A percentile compares a stretch with the other conserved stretches of the same genome.
Conservation (phyloP, 2,888 invertebrate species). For the Apeira syringaria region DNA sequence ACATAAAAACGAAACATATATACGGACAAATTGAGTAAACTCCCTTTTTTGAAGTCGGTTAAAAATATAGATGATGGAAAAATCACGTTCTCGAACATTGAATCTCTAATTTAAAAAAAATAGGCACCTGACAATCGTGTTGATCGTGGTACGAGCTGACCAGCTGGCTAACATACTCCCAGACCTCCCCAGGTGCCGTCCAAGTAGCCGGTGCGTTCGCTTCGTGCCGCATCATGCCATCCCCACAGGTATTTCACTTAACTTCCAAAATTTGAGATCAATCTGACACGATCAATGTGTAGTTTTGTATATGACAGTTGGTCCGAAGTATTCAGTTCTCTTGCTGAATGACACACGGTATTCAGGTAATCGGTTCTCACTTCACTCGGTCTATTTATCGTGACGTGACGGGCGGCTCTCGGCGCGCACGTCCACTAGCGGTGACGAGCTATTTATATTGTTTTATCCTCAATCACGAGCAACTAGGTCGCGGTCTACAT, state of each 20-base stretch:
- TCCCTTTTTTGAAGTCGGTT: no score
- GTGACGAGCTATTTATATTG: constrained; percentile 82
- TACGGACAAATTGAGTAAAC: no score
- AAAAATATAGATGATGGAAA: no score
- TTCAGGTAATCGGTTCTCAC: constrained; percentile 39
- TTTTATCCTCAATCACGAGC: constrained; percentile 81
- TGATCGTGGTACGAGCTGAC: constrained; percentile 85
- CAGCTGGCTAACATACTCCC: constrained; percentile 87
- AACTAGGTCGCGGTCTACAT: constrained; percentile 80
- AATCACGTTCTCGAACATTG: no score
- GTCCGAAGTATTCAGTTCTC: constrained; percentile 4
- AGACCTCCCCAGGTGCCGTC: constrained; percentile 84
- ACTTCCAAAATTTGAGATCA: not conserved
- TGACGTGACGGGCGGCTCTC: constrained; percentile 37
- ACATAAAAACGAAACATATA: no score
- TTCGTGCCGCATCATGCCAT: constrained; percentile 79
- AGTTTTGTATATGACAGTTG: not conserved
- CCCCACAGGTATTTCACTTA: constrained; percentile 34
- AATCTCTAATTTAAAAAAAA: not conserved
- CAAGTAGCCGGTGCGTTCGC: constrained; percentile 70
- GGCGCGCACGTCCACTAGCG: constrained; percentile 57
- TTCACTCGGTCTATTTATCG: constrained; percentile 39
- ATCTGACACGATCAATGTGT: constrained; percentile 1
- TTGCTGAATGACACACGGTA: constrained; percentile 24
- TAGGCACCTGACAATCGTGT: constrained; percentile 73